Evolutionary conservation across 92 coral and sea anemone genomes (phyloP).

Genomic region (Palythoa grandis): DNA sequence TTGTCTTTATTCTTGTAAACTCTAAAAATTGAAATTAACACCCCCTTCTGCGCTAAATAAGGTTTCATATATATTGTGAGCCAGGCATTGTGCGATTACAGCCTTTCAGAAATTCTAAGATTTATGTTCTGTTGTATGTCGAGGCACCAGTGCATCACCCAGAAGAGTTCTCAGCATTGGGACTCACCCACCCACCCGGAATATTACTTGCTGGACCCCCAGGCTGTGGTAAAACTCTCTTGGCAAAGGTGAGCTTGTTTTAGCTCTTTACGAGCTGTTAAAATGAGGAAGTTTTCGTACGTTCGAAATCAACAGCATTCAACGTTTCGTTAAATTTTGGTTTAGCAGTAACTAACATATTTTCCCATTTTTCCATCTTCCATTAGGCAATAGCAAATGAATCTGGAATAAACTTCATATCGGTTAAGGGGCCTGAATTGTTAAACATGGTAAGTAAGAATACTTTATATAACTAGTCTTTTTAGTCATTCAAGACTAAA

Average conservation of each 20-base stretch:
- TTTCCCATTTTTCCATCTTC: background rate
- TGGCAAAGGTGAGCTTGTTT: slow-evolving; percentile 79
- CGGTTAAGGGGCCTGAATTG: slow-evolving; percentile 98
- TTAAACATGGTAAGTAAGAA: slow-evolving; percentile 85
- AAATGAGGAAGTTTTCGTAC: too few relatives aligned
- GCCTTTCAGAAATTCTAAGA: background rate
- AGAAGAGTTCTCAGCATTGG: slow-evolving; percentile 88
- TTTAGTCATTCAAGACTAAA: background rate
- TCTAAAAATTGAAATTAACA: too few relatives aligned
- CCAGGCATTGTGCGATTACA: too few relatives aligned
- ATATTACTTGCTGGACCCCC: slow-evolving; percentile 99
- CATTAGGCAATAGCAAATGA: slow-evolving; percentile 97
- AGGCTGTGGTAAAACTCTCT: slow-evolving; percentile 96
- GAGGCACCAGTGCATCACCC: slow-evolving; percentile 98
- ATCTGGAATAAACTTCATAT: slow-evolving; percentile 98
- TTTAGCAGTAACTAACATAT: too few relatives aligned
- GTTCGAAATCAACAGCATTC: too few relatives aligned
- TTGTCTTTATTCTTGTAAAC: too few relatives aligned
- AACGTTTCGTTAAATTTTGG: too few relatives aligned
- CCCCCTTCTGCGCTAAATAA: too few relatives aligned
- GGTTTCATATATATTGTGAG: too few relatives aligned
- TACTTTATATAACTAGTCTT: background rate
- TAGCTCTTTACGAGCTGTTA: too few relatives aligned
- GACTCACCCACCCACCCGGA: slow-evolving; percentile 97
- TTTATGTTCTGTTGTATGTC: background rate